Percentiles rank a stretch among this genome's conserved stretches.
Evolutionary conservation across 2,888 invertebrate genomes (phyloP).

Genomic region (Nemapogon koenigi): DNA sequence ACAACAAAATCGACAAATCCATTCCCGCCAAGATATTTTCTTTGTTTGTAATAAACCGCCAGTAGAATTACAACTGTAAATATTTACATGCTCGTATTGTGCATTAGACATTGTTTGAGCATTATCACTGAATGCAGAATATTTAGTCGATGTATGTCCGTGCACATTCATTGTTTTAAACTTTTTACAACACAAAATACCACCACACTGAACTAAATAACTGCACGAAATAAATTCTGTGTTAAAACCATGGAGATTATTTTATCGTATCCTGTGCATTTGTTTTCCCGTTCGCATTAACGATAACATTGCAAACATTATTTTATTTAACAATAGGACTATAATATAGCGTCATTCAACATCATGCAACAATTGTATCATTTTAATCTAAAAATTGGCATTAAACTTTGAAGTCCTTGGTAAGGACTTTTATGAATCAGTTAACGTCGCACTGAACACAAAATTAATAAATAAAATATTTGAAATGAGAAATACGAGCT

Average conservation of each 20-base stretch:
- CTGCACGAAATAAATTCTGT: slow-evolving; percentile 30
- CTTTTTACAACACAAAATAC: slow-evolving; percentile 23
- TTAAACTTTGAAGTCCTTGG: too few species aligned
- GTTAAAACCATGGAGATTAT: slow-evolving; percentile 32
- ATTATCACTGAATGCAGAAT: slow-evolving; percentile 37
- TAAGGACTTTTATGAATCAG: too few species aligned
- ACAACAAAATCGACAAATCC: slow-evolving; percentile 29
- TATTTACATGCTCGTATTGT: slow-evolving; percentile 33
- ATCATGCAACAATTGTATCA: too few species aligned
- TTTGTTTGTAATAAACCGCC: slow-evolving; percentile 15
- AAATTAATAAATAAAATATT: too few species aligned
- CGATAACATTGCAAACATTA: slow-evolving; percentile 35
- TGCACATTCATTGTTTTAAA: slow-evolving; percentile 3
- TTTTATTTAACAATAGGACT: too few species aligned
- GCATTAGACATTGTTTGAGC: too few species aligned
- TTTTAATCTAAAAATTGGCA: too few species aligned
- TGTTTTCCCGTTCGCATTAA: slow-evolving; percentile 41
- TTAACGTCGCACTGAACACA: too few species aligned
- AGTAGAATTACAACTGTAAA: slow-evolving; percentile 28
- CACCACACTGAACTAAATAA: slow-evolving; percentile 27
- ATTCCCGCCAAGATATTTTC: slow-evolving; percentile 24
- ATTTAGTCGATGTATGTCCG: slow-evolving; percentile 17
- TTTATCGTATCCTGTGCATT: slow-evolving; percentile 47
- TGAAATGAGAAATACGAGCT: too few species aligned
- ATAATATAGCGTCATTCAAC: too few species aligned